phyloP scores from a whole-genome alignment of 2,113 vertebrate genomes.

The Xenopus borealis region DNA sequence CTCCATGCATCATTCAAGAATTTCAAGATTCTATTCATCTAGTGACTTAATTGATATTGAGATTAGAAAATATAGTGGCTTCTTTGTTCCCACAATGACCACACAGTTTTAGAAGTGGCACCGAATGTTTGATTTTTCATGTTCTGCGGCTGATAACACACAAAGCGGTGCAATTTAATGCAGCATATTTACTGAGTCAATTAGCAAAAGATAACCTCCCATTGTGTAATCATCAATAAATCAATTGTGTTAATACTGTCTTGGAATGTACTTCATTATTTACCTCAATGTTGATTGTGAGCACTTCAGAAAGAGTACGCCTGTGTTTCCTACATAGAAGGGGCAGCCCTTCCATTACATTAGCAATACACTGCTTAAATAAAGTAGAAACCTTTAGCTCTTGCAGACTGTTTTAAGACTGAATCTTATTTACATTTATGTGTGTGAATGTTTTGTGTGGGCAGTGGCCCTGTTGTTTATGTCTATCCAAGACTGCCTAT shows the following conservation, averaged over 20 bases:
- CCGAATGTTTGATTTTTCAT: slow-evolving; percentile 50
- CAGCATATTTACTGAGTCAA: slow-evolving; percentile 76
- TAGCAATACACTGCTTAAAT: no score
- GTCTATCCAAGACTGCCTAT: no score
- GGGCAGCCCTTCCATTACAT: not conserved
- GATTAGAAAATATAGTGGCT: slow-evolving; percentile 57
- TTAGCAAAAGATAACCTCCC: slow-evolving; percentile 79
- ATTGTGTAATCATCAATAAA: slow-evolving; percentile 81
- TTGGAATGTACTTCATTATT: slow-evolving; percentile 73
- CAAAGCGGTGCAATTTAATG: slow-evolving; percentile 47
- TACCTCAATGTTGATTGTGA: slow-evolving; percentile 71
- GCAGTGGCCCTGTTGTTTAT: no score
- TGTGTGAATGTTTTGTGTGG: no score
- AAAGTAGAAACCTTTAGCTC: no score
- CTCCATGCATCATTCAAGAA: slow-evolving; percentile 54
- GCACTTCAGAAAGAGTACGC: slow-evolving; percentile 59
- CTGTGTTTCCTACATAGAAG: slow-evolving; percentile 47
- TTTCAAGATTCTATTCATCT: slow-evolving; percentile 63
- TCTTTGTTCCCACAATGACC: slow-evolving; percentile 52
- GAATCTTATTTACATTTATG: no score
- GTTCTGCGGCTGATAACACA: slow-evolving; percentile 51
- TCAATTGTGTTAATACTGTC: slow-evolving; percentile 76
- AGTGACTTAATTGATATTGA: slow-evolving; percentile 60
- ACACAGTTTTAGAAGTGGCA: slow-evolving; percentile 50
- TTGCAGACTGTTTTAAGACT: no score